Evolutionary conservation across 2,113 vertebrate genomes (phyloP).

Genomic region (Apteryx owenii): DNA sequence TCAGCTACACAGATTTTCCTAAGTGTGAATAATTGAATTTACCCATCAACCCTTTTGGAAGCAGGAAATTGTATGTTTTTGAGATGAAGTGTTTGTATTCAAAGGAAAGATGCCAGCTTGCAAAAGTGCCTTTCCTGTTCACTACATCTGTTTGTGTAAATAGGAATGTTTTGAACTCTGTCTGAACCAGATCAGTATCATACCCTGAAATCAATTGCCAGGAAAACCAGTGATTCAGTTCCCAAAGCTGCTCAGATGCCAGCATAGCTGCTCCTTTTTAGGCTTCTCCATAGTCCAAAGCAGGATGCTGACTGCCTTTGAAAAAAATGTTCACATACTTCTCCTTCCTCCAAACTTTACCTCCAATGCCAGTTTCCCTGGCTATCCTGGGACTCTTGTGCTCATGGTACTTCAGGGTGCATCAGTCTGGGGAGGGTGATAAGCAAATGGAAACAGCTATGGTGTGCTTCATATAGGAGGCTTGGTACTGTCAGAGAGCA

Average conservation of each 20-base stretch:
- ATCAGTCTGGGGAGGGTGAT: background rate
- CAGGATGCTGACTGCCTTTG: background rate
- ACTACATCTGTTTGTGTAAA: background rate
- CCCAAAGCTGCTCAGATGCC: background rate
- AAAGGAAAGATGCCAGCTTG: background rate
- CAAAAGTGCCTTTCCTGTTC: constrained; percentile 2
- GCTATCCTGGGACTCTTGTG: background rate
- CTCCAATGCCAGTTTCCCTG: background rate
- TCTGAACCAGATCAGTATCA: background rate
- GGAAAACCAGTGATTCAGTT: background rate
- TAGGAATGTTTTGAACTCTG: constrained; percentile 3
- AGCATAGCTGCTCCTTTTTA: background rate
- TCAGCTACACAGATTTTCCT: too few species aligned
- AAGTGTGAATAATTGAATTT: background rate
- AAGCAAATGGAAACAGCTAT: background rate
- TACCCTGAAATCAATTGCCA: constrained; percentile 6
- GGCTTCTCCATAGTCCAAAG: background rate
- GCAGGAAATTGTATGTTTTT: background rate
- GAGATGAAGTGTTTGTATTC: background rate
- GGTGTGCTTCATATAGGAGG: too few species aligned
- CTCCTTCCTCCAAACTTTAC: background rate
- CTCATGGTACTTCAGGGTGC: background rate
- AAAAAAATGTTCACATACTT: background rate
- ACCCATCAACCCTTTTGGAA: background rate
- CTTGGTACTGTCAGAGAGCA: background rate